These are phyloP conservation scores for Andrena dorsata DNA, from an alignment of 2,888 invertebrate genomes.

Conservation along the genomic window DNA sequence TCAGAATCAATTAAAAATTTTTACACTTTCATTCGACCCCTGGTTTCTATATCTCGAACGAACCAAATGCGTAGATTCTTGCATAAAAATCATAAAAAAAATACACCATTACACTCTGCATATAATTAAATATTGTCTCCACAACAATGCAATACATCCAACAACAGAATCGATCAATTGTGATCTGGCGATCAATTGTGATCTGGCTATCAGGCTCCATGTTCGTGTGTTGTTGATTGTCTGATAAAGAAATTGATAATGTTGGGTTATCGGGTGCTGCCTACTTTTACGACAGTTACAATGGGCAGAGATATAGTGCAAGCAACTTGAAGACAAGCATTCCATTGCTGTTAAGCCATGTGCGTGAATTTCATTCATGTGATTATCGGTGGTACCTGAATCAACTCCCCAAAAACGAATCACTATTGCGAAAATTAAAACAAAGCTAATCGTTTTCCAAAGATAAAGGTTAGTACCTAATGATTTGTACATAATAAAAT, in stretches of 20 bases:
- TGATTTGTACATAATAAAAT: not conserved
- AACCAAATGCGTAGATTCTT: not conserved
- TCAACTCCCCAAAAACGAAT: not conserved
- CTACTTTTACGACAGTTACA: conserved; percentile 56
- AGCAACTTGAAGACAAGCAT: conserved; percentile 17
- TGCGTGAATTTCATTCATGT: not conserved
- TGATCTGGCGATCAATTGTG: conserved; percentile 29
- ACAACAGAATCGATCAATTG: not conserved
- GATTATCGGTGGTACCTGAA: conserved; percentile 6
- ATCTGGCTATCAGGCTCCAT: conserved; percentile 39
- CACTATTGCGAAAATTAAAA: not conserved
- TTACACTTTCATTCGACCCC: too few relatives aligned
- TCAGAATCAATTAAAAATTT: too few relatives aligned
- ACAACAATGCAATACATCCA: not conserved
- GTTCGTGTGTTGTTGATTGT: conserved; percentile 35
- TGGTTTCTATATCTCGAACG: not conserved
- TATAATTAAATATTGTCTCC: not conserved
- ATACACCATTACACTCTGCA: not conserved
- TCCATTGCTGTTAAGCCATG: not conserved
- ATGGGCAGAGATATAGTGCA: conserved; percentile 55
- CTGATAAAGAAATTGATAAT: conserved; percentile 61
- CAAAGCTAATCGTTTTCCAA: not conserved
- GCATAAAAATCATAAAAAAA: not conserved
- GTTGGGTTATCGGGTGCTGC: conserved; percentile 55
- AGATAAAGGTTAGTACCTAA: conserved; percentile 28